Conservation (phyloP, 1,140 invertebrate genomes). For the Drosophila triauraria region DNA sequence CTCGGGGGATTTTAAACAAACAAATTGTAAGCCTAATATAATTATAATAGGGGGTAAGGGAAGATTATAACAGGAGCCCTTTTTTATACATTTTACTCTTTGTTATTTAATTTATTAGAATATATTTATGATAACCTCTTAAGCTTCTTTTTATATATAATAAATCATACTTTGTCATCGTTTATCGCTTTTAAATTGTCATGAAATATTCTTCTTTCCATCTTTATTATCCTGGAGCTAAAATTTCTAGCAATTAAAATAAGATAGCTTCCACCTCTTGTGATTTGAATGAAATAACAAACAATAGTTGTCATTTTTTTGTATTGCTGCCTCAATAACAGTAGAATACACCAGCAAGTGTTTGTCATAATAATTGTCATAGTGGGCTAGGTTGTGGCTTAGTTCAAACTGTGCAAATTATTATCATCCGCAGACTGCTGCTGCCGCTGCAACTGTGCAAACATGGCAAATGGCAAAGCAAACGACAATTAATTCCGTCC, state of each 20-base stretch:
- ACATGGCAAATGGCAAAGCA: constrained; percentile 55
- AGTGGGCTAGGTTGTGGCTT: constrained; percentile 23
- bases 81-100: background rate
- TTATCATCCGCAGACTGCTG: constrained; percentile 12
- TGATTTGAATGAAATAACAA: constrained; percentile 6
- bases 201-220: background rate
- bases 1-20: background rate
- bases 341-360: constrained; percentile 12
- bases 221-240: background rate
- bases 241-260: constrained; percentile 1
- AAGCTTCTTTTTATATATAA: background rate
- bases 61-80: background rate
- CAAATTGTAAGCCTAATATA: background rate
- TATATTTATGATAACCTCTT: background rate
- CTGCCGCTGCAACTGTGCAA: constrained; percentile 46
- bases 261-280: background rate
- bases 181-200: background rate
- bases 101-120: background rate
- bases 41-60: background rate
- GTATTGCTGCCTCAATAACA: background rate
- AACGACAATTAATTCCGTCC: constrained; percentile 72
- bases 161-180: background rate
- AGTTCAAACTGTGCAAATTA: constrained; percentile 37
- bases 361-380: constrained; percentile 47
- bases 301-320: constrained; percentile 2